A percentile compares a stretch with the other conserved stretches of the same genome.
phyloP scores from a whole-genome alignment of 2,888 invertebrate species.

The Drosophila sordidula region DNA sequence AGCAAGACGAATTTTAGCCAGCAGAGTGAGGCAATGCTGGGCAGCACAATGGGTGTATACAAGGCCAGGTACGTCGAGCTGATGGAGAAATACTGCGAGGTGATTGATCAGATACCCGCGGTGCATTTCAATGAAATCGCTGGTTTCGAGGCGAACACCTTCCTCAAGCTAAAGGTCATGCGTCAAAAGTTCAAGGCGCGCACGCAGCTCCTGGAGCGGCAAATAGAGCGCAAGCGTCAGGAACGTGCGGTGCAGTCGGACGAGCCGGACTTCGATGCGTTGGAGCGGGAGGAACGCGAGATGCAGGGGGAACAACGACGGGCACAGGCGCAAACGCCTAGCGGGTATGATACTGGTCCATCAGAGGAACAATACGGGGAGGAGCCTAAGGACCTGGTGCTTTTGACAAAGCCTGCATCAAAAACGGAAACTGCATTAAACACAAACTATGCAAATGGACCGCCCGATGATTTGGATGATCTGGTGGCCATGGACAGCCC shows the following conservation, averaged over 20 bases:
- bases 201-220: constrained; percentile 84
- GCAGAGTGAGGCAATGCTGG: constrained; percentile 66
- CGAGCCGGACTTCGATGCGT: constrained; percentile 59
- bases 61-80: constrained; percentile 87
- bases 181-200: constrained; percentile 87
- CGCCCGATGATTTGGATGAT: constrained; percentile 63
- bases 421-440: background rate
- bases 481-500: constrained; percentile 16
- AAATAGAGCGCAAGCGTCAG: constrained; percentile 73
- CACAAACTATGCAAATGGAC: constrained; percentile 32
- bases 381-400: constrained; percentile 45
- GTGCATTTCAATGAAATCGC: constrained; percentile 87
- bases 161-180: constrained; percentile 87
- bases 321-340: constrained; percentile 5
- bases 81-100: constrained; percentile 88
- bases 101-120: constrained; percentile 88
- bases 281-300: constrained; percentile 76
- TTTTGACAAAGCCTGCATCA: constrained; percentile 14
- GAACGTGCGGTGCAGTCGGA: constrained; percentile 40
- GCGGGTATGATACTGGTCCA: constrained; percentile 13
- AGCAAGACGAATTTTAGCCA: constrained; percentile 58
- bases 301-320: constrained; percentile 60
- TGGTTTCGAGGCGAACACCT: constrained; percentile 87
- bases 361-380: constrained; percentile 30
- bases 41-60: constrained; percentile 73